These are phyloP conservation scores for Halocynthia aurantium DNA, from an alignment of 23 tunicate species.

Conservation along the genomic window DNA sequence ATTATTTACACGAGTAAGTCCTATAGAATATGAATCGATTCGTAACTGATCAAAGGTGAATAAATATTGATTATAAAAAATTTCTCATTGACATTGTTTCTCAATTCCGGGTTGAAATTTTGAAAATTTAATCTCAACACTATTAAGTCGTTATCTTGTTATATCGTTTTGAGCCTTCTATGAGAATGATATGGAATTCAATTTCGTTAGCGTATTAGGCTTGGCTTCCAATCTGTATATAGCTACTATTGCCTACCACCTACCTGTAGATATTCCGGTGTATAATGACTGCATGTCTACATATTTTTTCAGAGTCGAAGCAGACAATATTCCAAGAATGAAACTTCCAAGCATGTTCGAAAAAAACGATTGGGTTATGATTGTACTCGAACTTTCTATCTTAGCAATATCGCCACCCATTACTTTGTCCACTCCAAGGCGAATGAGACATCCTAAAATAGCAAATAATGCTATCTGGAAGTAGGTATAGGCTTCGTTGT, in stretches of 20 bases:
- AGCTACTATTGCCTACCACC: neutral
- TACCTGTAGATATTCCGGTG: conserved; percentile 39
- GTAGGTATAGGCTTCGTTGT: neutral
- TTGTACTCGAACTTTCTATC: conserved; percentile 35
- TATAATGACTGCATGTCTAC: conserved; percentile 3
- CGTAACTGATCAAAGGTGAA: too few species aligned
- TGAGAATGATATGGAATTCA: too few species aligned
- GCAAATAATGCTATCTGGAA: conserved; percentile 7
- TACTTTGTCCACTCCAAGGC: conserved; percentile 17
- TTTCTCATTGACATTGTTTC: too few species aligned
- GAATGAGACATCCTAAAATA: conserved; percentile 28
- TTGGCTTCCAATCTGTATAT: too few species aligned
- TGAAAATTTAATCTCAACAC: too few species aligned
- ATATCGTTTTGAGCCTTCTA: too few species aligned
- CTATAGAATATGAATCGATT: too few species aligned
- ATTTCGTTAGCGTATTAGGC: too few species aligned
- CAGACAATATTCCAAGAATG: conserved; percentile 47
- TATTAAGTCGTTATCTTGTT: too few species aligned
- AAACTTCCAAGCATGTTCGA: conserved; percentile 76
- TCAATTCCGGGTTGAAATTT: too few species aligned
- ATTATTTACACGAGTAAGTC: too few species aligned
- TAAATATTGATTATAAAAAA: too few species aligned
- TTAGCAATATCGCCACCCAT: neutral
- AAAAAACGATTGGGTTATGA: conserved; percentile 54
- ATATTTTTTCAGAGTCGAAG: conserved; percentile 10